phyloP scores from a whole-genome alignment of 2,888 invertebrate genomes.

The Drosophila antonietae region DNA sequence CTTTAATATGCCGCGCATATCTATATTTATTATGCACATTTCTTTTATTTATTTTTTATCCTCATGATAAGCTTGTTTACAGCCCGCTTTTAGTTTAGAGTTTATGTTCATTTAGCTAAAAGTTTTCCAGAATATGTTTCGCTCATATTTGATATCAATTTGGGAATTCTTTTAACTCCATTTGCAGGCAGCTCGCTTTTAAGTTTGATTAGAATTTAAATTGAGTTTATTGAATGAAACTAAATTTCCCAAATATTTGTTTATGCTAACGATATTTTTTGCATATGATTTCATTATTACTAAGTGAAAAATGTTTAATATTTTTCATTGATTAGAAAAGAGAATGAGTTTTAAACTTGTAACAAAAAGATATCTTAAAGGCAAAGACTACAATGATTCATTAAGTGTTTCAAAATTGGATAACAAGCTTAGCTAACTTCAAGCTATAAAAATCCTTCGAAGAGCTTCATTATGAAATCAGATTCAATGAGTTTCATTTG shows the following conservation, averaged over 20 bases:
- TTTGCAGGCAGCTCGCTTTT: not conserved
- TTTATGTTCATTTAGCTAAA: constrained; percentile 3
- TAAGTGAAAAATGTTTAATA: no score
- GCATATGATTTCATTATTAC: no score
- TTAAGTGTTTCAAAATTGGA: not conserved
- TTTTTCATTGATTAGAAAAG: no score
- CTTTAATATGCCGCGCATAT: constrained; percentile 55
- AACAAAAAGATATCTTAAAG: no score
- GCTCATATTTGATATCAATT: not conserved
- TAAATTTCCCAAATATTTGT: not conserved
- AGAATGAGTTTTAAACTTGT: no score
- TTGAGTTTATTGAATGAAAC: not conserved
- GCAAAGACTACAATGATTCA: no score
- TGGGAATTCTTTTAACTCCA: not conserved
- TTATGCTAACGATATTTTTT: no score
- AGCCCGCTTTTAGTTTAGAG: not conserved
- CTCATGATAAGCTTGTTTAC: constrained; percentile 8
- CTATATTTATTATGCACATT: constrained; percentile 12
- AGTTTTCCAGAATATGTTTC: not conserved
- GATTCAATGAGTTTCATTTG: not conserved
- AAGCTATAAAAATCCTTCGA: not conserved
- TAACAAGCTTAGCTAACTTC: not conserved
- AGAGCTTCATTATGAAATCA: not conserved
- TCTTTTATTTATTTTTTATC: not conserved
- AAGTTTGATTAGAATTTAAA: not conserved